Base-by-base conservation (phyloP, 2,113 vertebrate genomes). In the Dromas ardeola region DNA sequence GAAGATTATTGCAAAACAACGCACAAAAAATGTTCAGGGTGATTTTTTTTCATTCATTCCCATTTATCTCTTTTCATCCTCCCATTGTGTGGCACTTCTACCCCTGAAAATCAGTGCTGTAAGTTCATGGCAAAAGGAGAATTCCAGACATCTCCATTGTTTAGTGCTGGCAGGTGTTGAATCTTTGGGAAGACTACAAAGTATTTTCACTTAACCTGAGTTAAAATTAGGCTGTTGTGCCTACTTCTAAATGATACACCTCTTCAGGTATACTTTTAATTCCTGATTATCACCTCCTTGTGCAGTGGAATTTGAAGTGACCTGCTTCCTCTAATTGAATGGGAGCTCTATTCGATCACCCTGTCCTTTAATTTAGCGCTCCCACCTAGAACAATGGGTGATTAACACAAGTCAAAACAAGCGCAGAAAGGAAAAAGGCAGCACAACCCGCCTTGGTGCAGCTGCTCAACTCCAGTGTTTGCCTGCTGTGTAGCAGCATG, bases 371-470 rank as follows among this genome's bases (percentile, higher is more conserved):
- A 95, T 96, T 96, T 93, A 80, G 89, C 91, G 96, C 90, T 97
- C 94, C 90, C 96, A 96, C 94, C 96, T 96, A 96, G 96, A 97
- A 95, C 96, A 97, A 97, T 96, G 95, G 93, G 86, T 91, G 96
- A 97, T 97, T 97, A 97, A 81, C 95, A 82, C 79, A 91, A 94
- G 91, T 55, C 91, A 81, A 94, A 96, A 85, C 88, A 94, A 80
- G 92, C 90, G 82, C 83, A 58, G 32, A 65, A 83, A 93, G 93
- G 95, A 65, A 95, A 90, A 83, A 94, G 85, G 88, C 93, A 92
- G 84, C 83, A 34, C 72, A 94, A 49, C 15, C 88, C 71, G 74
- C 95, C 79, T 84, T 55, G 89, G 70, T 79, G 88, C 96, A 96
- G 96, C 94, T 94, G 96, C 88, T 97, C 66, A 6, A 6, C 55